Percentiles rank a stretch among this genome's conserved stretches.
Evolutionary conservation across 2,797 vertebrate genomes (phyloP).

Genomic region (Darevskia mixta): DNA sequence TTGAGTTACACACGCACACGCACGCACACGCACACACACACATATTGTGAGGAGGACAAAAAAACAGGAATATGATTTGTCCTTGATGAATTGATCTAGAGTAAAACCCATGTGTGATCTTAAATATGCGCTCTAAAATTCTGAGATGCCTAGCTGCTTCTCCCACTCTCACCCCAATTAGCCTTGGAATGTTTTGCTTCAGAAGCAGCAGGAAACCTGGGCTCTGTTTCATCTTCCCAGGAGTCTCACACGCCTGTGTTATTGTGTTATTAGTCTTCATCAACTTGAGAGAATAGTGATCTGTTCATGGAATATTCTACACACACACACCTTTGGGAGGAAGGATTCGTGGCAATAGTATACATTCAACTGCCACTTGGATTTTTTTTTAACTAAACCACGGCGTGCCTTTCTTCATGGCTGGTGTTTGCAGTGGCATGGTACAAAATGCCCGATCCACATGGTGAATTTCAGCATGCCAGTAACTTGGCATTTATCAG

Average conservation of each 20-base stretch:
- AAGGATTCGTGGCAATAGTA: neutral
- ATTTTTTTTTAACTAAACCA: neutral
- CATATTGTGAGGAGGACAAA: neutral
- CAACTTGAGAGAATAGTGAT: neutral
- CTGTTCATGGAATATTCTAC: neutral
- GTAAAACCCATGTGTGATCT: neutral
- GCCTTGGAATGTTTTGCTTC: neutral
- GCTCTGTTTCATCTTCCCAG: neutral
- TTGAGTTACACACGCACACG: neutral
- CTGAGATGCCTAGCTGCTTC: neutral
- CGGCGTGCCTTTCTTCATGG: neutral
- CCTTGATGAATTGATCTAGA: neutral
- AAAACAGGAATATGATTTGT: neutral
- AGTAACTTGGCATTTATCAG: neutral
- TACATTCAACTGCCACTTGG: neutral
- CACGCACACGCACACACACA: no score
- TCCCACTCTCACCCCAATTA: neutral
- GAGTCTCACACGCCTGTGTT: neutral
- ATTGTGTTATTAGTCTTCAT: neutral
- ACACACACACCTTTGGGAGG: neutral
- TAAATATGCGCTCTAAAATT: neutral
- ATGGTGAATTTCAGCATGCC: neutral
- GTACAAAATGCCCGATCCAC: neutral
- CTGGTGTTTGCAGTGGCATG: neutral
- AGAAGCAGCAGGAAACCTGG: neutral